phyloP scores from a whole-genome alignment of 2,113 vertebrate genomes.

The Hippocampus comes region DNA sequence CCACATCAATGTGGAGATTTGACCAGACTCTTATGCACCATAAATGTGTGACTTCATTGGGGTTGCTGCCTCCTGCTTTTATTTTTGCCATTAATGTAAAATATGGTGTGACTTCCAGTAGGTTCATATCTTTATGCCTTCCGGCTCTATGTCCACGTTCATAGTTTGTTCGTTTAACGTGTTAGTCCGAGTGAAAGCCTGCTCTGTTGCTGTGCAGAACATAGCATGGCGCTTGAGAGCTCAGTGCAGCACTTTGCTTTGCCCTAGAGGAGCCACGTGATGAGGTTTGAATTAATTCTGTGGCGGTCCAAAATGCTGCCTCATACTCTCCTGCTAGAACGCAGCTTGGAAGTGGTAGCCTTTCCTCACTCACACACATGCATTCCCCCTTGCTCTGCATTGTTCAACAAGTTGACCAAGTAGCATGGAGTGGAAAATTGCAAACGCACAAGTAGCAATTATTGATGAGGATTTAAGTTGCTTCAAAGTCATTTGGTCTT shows the following conservation, averaged over 20 bases:
- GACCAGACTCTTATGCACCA: not conserved
- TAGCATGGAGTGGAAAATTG: conserved; percentile 29
- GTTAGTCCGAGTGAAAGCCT: conserved; percentile 21
- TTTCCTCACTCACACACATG: conserved; percentile 52
- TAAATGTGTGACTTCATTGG: not conserved
- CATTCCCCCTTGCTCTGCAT: conserved; percentile 44
- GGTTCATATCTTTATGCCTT: not conserved
- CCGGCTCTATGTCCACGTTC: not conserved
- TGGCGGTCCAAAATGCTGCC: conserved; percentile 66
- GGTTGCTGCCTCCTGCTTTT: not conserved
- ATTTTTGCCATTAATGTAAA: not conserved
- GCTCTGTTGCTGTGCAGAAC: conserved; percentile 69
- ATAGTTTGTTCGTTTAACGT: conserved; percentile 3
- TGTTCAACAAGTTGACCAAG: conserved; percentile 44
- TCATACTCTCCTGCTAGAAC: conserved; percentile 57
- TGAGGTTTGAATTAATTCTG: conserved; percentile 80
- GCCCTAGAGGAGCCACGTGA: conserved; percentile 65
- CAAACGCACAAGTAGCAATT: conserved; percentile 4
- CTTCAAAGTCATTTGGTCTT: not conserved
- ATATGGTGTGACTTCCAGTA: no score
- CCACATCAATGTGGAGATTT: not conserved
- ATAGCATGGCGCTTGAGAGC: conserved; percentile 30
- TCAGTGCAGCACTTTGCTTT: conserved; percentile 59
- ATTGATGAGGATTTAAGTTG: conserved; percentile 10
- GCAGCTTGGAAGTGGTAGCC: conserved; percentile 49